Conservation (phyloP, 2,888 invertebrate genomes). For the Drosophila paranaensis region DNA sequence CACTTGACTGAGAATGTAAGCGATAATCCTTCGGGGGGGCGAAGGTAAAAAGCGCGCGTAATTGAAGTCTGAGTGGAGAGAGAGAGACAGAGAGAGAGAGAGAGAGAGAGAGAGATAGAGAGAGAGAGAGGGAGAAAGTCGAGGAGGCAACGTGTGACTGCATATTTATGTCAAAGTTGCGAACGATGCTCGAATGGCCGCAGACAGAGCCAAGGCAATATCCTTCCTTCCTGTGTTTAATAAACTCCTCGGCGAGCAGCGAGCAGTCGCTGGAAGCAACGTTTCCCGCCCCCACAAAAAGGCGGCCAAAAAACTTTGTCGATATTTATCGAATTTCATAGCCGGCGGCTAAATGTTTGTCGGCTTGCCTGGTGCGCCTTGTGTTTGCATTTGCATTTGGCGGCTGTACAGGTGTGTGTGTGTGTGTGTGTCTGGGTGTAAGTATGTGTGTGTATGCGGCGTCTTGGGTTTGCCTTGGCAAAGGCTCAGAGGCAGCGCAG, state of each 20-base stretch:
- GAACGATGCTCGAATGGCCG: conserved; percentile 48
- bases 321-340: conserved; percentile 81
- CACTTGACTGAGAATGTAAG: conserved; percentile 75
- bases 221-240: conserved; percentile 78
- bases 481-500: conserved; percentile 30
- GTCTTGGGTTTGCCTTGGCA: conserved; percentile 42
- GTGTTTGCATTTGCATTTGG: conserved; percentile 41
- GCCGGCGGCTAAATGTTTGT: conserved; percentile 76
- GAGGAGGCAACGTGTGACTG: conserved; percentile 39
- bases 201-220: conserved; percentile 38
- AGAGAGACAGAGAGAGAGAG: neutral
- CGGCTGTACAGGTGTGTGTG: conserved; percentile 17
- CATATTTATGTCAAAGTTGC: conserved; percentile 72
- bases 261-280: neutral
- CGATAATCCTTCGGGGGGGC: conserved; percentile 67
- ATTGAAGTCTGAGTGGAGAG: conserved; percentile 56
- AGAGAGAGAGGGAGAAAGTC: conserved; percentile 4
- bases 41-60: conserved; percentile 62
- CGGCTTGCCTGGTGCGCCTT: conserved; percentile 54
- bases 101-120: neutral
- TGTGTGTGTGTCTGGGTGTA: conserved; percentile 6
- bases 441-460: conserved; percentile 16
- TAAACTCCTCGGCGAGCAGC: conserved; percentile 58
- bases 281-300: conserved; percentile 24
- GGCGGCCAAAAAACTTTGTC: conserved; percentile 62